A percentile compares a stretch with the other conserved stretches of the same genome.
These are phyloP conservation scores for Sinocyclocheilus rhinocerous DNA, from an alignment of 2,113 vertebrate species.

Conservation along the genomic window DNA sequence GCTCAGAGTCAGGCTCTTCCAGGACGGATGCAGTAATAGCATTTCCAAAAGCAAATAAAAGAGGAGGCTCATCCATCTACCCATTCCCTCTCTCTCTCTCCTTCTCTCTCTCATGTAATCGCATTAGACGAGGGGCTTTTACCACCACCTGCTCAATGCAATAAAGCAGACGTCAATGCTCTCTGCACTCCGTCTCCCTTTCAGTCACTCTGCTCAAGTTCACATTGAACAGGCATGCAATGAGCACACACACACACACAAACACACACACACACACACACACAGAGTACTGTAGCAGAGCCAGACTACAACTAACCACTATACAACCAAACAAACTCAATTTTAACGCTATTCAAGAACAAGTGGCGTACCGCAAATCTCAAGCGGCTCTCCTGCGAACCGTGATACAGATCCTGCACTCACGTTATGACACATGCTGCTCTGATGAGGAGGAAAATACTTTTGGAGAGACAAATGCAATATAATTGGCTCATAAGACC, in stretches of 20 bases:
- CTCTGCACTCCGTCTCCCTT: constrained; percentile 41
- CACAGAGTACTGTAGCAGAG: not conserved
- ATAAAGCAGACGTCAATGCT: constrained; percentile 50
- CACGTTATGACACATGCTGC: not conserved
- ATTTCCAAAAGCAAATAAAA: constrained; percentile 55
- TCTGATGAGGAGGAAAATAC: not conserved
- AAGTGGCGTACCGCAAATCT: not conserved
- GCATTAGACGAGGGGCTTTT: constrained; percentile 52
- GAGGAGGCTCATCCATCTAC: constrained; percentile 44
- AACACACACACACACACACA: constrained; percentile 47
- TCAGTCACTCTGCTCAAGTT: constrained; percentile 20
- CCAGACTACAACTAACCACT: not conserved
- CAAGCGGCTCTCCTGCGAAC: not conserved
- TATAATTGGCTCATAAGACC: not conserved
- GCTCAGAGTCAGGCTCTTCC: constrained; percentile 45
- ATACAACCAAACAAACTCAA: constrained; percentile 4
- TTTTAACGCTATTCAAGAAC: not conserved
- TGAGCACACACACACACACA: constrained; percentile 1
- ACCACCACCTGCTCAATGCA: constrained; percentile 56
- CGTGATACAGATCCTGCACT: not conserved
- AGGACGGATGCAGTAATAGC: constrained; percentile 53
- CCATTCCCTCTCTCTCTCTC: constrained; percentile 17
- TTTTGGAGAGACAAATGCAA: not conserved
- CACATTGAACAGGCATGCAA: constrained; percentile 7
- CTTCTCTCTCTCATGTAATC: constrained; percentile 21